phyloP scores from a whole-genome alignment of 2,113 vertebrate genomes.

The Zosterops hypoxanthus region DNA sequence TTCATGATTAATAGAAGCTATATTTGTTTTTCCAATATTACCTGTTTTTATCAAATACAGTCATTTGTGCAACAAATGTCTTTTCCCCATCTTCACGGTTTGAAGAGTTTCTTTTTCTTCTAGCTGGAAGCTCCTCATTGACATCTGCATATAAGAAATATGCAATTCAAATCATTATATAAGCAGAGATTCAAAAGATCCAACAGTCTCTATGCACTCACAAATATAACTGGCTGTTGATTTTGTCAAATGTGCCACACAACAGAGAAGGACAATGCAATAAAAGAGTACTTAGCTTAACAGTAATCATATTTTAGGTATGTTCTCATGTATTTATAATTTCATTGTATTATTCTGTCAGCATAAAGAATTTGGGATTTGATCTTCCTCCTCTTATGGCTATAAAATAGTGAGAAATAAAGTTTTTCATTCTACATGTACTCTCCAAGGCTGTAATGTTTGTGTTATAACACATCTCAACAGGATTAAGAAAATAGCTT shows the following conservation, averaged over 20 bases:
- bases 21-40: slow-evolving; percentile 59
- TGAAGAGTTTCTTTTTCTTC: slow-evolving; percentile 89
- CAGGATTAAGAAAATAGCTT: neutral
- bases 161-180: neutral
- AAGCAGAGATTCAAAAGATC: neutral
- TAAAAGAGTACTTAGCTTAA: neutral
- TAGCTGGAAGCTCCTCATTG: slow-evolving; percentile 87
- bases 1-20: neutral
- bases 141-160: slow-evolving; percentile 82
- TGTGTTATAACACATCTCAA: neutral
- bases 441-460: neutral
- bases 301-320: neutral
- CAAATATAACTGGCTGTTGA: neutral
- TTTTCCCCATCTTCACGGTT: slow-evolving; percentile 91
- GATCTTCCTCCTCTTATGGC: neutral
- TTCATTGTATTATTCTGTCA: neutral
- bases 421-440: neutral
- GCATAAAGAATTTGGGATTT: neutral
- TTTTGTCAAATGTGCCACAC: neutral
- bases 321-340: neutral
- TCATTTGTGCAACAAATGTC: slow-evolving; percentile 97
- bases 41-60: slow-evolving; percentile 99
- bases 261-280: neutral
- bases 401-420: neutral
- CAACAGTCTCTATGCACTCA: neutral